A percentile compares a stretch with the other conserved stretches of the same genome.
Conservation (phyloP, 2,113 vertebrate species). For the Dasyurus viverrinus region DNA sequence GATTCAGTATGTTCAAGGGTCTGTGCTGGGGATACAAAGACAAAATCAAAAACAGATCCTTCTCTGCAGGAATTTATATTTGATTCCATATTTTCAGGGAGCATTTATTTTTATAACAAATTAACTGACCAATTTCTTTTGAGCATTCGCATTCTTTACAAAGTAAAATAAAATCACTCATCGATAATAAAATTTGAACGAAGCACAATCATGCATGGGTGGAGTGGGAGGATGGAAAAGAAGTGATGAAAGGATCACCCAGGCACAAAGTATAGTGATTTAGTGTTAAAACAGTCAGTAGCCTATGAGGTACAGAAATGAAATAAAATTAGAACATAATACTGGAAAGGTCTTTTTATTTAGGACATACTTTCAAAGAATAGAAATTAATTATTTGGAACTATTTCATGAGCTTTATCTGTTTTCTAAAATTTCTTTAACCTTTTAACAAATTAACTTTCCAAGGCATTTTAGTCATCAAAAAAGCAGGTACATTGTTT, state of each 20-base stretch:
- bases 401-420: constrained; percentile 24
- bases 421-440: background rate
- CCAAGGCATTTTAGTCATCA: background rate
- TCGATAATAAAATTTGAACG: background rate
- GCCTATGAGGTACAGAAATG: background rate
- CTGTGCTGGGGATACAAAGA: background rate
- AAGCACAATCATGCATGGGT: background rate
- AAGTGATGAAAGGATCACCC: background rate
- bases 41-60: background rate
- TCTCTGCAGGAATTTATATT: background rate
- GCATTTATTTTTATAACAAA: background rate
- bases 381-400: constrained; percentile 24
- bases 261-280: constrained; percentile 10
- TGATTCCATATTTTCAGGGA: background rate
- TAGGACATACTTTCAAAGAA: background rate
- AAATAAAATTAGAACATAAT: background rate
- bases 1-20: background rate
- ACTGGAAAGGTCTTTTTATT: background rate
- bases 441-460: constrained; percentile 38
- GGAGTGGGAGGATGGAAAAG: background rate
- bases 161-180: constrained; percentile 2
- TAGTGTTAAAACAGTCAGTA: background rate
- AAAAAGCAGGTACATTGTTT: constrained; percentile 48
- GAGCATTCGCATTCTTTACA: background rate
- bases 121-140: background rate